Conservation (phyloP, 2,797 vertebrate genomes). For the Xenopus petersii region DNA sequence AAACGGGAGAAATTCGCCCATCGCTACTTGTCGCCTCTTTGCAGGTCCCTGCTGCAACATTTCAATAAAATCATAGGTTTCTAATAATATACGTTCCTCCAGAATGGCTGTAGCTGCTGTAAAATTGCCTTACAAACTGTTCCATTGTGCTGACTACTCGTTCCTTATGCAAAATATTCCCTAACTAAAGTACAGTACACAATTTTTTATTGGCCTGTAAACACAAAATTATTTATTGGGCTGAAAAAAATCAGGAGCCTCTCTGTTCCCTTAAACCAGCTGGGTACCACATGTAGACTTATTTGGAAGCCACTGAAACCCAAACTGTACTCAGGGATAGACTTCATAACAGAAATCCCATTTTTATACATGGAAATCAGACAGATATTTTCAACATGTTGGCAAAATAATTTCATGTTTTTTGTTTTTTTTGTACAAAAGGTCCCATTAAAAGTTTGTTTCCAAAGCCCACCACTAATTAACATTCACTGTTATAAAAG, state of each 20-base stretch:
- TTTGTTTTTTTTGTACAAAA: too few relatives aligned
- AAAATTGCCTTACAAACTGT: too few relatives aligned
- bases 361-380: conserved; percentile 12
- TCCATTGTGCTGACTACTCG: too few relatives aligned
- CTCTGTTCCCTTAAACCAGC: neutral
- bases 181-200: neutral
- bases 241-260: neutral
- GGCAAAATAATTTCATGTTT: conserved; percentile 3
- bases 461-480: too few relatives aligned
- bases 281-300: conserved; percentile 20
- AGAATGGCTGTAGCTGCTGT: too few relatives aligned
- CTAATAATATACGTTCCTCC: too few relatives aligned
- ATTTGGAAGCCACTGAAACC: neutral
- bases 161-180: too few relatives aligned
- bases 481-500: too few relatives aligned
- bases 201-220: conserved; percentile 17
- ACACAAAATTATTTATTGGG: conserved; percentile 21
- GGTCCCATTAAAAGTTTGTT: neutral
- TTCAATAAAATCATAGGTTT: too few relatives aligned
- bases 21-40: too few relatives aligned
- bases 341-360: conserved; percentile 6
- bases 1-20: too few relatives aligned
- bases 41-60: too few relatives aligned
- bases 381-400: conserved; percentile 23
- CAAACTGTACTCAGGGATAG: neutral